A percentile compares a stretch with the other conserved stretches of the same genome.
These are phyloP conservation scores for Agrenia bidenticulata DNA, from an alignment of 2,888 invertebrate species.

Conservation along the genomic window DNA sequence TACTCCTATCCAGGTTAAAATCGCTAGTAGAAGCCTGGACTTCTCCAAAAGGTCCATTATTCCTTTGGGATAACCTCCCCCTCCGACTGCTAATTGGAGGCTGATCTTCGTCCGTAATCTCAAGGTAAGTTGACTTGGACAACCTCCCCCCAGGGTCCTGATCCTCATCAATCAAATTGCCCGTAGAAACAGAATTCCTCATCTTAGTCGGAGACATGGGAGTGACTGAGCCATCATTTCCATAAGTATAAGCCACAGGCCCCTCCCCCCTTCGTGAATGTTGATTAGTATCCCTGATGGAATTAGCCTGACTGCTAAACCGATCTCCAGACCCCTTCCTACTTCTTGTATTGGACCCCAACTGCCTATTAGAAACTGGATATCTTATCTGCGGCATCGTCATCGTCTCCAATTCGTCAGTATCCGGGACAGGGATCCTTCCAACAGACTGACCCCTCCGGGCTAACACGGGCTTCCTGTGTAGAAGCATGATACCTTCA, in stretches of 20 bases:
- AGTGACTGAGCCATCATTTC: background rate
- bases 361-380: background rate
- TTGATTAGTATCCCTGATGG: background rate
- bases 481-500: constrained; percentile 31
- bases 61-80: background rate
- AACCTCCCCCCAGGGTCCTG: constrained; percentile 20
- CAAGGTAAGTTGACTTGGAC: constrained; percentile 31
- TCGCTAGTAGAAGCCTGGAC: background rate
- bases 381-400: background rate
- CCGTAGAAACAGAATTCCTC: constrained; percentile 32
- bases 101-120: constrained; percentile 27
- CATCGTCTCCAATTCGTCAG: background rate
- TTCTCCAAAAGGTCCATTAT: constrained; percentile 13
- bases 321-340: background rate
- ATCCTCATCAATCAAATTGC: constrained; percentile 31
- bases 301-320: background rate
- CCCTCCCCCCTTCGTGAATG: too few species aligned
- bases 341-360: background rate
- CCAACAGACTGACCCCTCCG: constrained; percentile 29
- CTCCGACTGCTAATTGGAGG: background rate
- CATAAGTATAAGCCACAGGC: constrained; percentile 2
- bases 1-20: constrained; percentile 24
- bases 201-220: constrained; percentile 12
- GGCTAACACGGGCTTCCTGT: constrained; percentile 41
- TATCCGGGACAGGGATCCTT: background rate